Evolutionary conservation across 2,888 invertebrate species (phyloP).

Genomic region (Rotaria sp.): DNA sequence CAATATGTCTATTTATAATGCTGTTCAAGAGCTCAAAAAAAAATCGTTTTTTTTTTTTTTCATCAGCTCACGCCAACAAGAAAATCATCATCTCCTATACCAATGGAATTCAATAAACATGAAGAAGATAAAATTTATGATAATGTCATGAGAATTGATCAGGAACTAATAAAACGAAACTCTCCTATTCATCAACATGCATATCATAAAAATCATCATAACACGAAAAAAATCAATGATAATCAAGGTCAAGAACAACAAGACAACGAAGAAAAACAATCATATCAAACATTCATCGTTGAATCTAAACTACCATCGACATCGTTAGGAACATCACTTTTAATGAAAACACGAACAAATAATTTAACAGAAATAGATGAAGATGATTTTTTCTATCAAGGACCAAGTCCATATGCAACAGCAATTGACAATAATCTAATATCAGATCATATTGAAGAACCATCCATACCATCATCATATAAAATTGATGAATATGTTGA

Average conservation of each 20-base stretch:
- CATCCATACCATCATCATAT: neutral
- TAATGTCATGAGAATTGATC: neutral
- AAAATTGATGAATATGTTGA: neutral
- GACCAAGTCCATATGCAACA: neutral
- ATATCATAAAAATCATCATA: neutral
- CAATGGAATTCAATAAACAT: neutral
- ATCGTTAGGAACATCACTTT: too few relatives aligned
- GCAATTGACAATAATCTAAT: neutral
- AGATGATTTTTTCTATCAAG: slow-evolving; percentile 3
- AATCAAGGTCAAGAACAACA: neutral
- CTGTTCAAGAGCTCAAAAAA: neutral
- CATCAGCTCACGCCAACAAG: neutral
- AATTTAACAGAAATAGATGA: slow-evolving; percentile 18
- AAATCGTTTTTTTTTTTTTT: neutral
- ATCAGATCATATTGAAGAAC: neutral
- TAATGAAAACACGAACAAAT: neutral
- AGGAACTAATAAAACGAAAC: neutral
- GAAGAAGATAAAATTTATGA: neutral
- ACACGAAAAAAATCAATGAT: neutral
- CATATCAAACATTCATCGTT: neutral
- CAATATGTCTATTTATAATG: neutral
- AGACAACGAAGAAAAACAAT: neutral
- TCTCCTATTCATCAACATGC: neutral
- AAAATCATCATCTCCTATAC: neutral
- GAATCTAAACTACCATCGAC: too few relatives aligned